A percentile compares a stretch with the other conserved stretches of the same genome.
phyloP scores from a whole-genome alignment of 2,113 vertebrate genomes.

The Alouatta palliata region DNA sequence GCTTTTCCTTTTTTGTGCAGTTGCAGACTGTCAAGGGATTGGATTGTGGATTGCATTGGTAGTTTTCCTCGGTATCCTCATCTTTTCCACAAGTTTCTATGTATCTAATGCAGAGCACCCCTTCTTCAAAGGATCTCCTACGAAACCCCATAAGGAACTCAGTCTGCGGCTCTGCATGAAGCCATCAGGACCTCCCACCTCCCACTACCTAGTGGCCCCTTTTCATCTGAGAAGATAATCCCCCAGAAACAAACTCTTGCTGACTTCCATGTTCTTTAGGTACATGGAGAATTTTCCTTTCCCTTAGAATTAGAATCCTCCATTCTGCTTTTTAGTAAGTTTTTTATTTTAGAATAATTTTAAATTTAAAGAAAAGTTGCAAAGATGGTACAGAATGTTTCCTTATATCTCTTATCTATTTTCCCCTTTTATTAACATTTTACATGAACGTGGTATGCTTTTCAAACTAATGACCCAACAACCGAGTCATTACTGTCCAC shows the following conservation, averaged over 20 bases:
- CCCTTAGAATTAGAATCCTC: no score
- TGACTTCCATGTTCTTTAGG: background rate
- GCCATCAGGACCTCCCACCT: no score
- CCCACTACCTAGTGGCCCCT: no score
- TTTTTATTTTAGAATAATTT: background rate
- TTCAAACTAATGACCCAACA: background rate
- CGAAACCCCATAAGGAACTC: no score
- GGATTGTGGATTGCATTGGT: no score
- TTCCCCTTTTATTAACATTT: background rate
- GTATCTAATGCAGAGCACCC: background rate
- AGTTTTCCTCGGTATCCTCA: background rate
- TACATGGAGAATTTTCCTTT: background rate
- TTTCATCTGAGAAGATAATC: background rate
- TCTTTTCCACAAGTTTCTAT: background rate
- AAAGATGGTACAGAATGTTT: background rate
- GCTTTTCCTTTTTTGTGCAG: background rate
- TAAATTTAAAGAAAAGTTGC: background rate
- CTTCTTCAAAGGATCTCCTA: background rate
- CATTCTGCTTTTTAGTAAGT: background rate
- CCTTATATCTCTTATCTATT: accelerated
- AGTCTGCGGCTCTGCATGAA: background rate
- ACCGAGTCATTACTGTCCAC: accelerated
- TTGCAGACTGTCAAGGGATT: no score
- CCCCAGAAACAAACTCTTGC: background rate
- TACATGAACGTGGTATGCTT: background rate